phyloP scores from a whole-genome alignment of 2,113 vertebrate species.

The western clawed frog (Xenopus tropicalis) region DNA sequence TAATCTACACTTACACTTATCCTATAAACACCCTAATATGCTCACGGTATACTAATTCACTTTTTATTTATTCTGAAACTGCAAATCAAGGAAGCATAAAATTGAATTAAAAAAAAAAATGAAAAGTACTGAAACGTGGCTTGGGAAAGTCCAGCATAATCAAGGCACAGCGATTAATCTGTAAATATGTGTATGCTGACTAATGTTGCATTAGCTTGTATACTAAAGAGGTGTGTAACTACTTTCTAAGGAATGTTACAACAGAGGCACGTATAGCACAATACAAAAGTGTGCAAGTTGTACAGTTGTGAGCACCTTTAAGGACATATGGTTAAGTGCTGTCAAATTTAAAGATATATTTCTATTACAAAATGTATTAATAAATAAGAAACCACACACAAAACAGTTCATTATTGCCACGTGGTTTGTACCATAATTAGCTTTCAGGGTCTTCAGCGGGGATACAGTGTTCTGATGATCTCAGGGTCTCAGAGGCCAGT shows the following conservation, averaged over 20 bases:
- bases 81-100: no score
- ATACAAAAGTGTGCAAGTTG: conserved; percentile 73
- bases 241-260: conserved; percentile 60
- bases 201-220: no score
- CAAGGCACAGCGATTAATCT: background rate
- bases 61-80: no score
- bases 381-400: conserved; percentile 50
- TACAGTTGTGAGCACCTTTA: conserved; percentile 78
- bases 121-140: background rate
- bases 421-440: conserved; percentile 51
- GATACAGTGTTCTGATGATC: conserved; percentile 52
- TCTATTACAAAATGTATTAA: conserved; percentile 64
- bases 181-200: background rate
- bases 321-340: conserved; percentile 59
- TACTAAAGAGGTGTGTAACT: background rate
- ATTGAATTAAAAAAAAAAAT: background rate
- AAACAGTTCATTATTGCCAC: conserved; percentile 48
- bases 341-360: conserved; percentile 65
- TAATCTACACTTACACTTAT: no score
- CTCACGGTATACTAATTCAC: no score
- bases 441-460: conserved; percentile 54
- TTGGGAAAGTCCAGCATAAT: background rate
- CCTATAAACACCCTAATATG: no score
- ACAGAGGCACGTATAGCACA: conserved; percentile 74
- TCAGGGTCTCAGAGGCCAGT: conserved; percentile 68